Base-by-base conservation (phyloP, 2,797 vertebrate species). In the Rhinella marina region DNA sequence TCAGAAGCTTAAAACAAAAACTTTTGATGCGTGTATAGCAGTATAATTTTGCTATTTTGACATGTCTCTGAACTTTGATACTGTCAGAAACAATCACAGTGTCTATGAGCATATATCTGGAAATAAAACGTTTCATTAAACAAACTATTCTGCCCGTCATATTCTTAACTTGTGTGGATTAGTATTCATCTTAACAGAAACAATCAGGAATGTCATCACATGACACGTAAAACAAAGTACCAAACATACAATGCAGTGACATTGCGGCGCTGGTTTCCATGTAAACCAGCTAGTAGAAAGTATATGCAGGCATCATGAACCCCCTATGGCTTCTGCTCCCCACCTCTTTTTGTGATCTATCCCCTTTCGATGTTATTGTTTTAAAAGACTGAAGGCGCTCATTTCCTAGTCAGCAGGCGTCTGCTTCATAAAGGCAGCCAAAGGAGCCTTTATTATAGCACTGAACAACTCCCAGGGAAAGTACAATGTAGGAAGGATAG, bases 331-430 rank as follows among this genome's bases (percentile, higher is more conserved):
- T 85, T 52, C 84, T n/a, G n/a, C 59, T 76, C 72, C 56, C 84
- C 59, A 64, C 57, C 84, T 50, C 48, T 50, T 64, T 66, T 64
- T 54, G 32, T 77, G 59, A 85, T 77, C 73, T 77, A 85, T 77
- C 41, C 72, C 84, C 84, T 85, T 85, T 85, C 57, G 8, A 27
- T 23, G 84, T 59, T 50, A 85, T 85, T 85, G 84, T 85, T 77
- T 78, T 21, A 25, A 61, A 62, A 78, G 59, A 61, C 73, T 85
- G 48, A 85, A 85, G 84, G 78, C 84, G 54, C 73, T 85, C 57
- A 85, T 85, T 85, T 85, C 84, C 84, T 85, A 78, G 84, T 85
- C 84, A 85, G 84, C 84, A 54, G 84, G 84, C 50, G 73, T 54
- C 84, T 77, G 73, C 57, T 76, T 64, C 73, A 76, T 64, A 85